phyloP scores from a whole-genome alignment of 2,888 invertebrate genomes.

The Tryphoninae sp. region DNA sequence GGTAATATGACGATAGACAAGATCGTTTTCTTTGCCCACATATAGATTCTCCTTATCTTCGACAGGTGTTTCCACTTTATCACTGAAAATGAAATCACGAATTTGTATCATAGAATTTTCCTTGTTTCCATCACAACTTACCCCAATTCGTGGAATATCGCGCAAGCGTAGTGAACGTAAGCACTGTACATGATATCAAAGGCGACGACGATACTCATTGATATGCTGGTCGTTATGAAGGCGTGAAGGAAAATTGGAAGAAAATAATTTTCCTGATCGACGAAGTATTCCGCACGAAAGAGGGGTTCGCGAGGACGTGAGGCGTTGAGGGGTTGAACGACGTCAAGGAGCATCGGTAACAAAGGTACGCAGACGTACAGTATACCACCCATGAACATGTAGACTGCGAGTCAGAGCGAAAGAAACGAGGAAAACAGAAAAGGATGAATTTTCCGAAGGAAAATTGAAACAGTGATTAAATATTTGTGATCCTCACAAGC shows the following conservation, averaged over 20 bases:
- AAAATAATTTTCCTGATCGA: constrained; percentile 49
- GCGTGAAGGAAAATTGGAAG: constrained; percentile 48
- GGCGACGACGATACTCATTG: constrained; percentile 38
- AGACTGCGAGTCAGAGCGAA: constrained; percentile 13
- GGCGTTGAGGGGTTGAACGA: constrained; percentile 44
- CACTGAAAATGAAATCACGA: constrained; percentile 21
- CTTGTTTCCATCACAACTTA: constrained; percentile 5
- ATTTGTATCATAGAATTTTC: background rate
- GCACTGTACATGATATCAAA: constrained; percentile 49
- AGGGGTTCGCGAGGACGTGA: constrained; percentile 45
- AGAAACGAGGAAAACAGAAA: background rate
- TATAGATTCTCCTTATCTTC: constrained; percentile 9
- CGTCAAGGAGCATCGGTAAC: constrained; percentile 38
- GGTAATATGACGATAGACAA: constrained; percentile 23
- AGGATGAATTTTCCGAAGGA: background rate
- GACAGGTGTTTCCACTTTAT: constrained; percentile 30
- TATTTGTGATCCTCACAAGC: constrained; percentile 25
- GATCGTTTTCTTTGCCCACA: constrained; percentile 18
- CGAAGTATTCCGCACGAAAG: constrained; percentile 48
- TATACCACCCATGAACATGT: constrained; percentile 39
- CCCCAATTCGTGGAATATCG: constrained; percentile 47
- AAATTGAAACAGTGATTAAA: background rate
- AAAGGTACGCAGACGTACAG: constrained; percentile 35
- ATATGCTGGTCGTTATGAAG: constrained; percentile 12
- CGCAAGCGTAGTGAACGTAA: constrained; percentile 51